A percentile compares a stretch with the other conserved stretches of the same genome.
Evolutionary conservation across 2,888 invertebrate species (phyloP).

Genomic region (Lithodes maja): DNA sequence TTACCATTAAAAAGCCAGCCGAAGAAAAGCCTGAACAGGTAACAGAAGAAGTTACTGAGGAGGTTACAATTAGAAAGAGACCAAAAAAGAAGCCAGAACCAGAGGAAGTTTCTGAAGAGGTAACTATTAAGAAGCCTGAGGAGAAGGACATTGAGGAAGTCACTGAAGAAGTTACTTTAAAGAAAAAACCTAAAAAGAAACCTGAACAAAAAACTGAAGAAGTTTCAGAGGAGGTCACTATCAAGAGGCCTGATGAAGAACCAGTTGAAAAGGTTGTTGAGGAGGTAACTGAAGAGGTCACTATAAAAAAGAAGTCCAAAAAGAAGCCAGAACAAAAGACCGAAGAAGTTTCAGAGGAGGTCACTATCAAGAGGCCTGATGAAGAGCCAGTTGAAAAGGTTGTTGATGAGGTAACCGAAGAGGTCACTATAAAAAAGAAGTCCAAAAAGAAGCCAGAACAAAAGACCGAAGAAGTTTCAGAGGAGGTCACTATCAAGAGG

Average conservation of each 20-base stretch:
- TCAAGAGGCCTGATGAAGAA: constrained; percentile 16
- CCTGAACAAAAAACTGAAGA: constrained; percentile 69
- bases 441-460: constrained; percentile 72
- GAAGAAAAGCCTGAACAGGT: constrained; percentile 79
- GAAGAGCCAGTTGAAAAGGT: constrained; percentile 46
- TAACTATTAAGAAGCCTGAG: constrained; percentile 32
- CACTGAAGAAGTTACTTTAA: constrained; percentile 67
- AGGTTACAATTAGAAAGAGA: constrained; percentile 71
- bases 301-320: constrained; percentile 51
- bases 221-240: constrained; percentile 74
- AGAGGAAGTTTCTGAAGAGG: constrained; percentile 53
- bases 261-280: constrained; percentile 67
- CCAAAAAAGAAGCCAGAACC: constrained; percentile 44
- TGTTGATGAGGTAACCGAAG: constrained; percentile 45
- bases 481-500: constrained; percentile 73
- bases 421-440: constrained; percentile 47
- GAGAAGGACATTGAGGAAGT: constrained; percentile 48
- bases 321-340: constrained; percentile 74
- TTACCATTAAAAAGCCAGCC: constrained; percentile 74
- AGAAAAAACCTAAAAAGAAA: constrained; percentile 69
- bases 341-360: constrained; percentile 75
- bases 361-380: constrained; percentile 73
- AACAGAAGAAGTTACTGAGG: constrained; percentile 74
- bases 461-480: constrained; percentile 77
- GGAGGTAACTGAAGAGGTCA: constrained; percentile 53